Base-by-base conservation (phyloP, 2,888 invertebrate species). In the Asteroscopus sphinx region DNA sequence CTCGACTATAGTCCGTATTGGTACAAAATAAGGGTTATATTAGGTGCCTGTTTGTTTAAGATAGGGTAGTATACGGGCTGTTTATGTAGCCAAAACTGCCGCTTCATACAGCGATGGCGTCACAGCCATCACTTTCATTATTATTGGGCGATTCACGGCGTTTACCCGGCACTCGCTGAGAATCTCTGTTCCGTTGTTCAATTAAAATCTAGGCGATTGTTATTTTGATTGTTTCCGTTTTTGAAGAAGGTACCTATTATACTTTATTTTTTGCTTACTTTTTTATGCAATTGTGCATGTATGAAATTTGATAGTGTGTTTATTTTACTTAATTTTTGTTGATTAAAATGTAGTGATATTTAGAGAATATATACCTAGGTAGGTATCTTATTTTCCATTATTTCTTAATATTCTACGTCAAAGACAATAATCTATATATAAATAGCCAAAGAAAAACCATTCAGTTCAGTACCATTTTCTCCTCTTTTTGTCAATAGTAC, bases 11-110 rank as follows among this genome's bases (percentile, higher is more conserved):
- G 62, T 53, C 70, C 68, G 81, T 88, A 81, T 56, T 0, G 0
- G 12, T 1, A 51, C n/a, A 25, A 0, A 0, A 25, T 83, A 88
- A 77, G 69, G 66, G 52, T 60, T 54, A 69, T 58, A 30, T 42
- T 45, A 61, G 13, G 56, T 72, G 32, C 80, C 64, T 59, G 60
- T 61, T 77, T 77, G 73, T 37, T 54, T 30, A 82, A 81, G 87
- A 84, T 76, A 68, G 67, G 69, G 82, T 81, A 80, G 87, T 91
- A 91, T 92, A 94, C 92, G 90, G 92, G 87, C 92, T 94, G 94
- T 94, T 94, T 94, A 94, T 93, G 93, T 94, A 92, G 93, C 93
- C 93, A 87, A 94, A 94, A 94, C 92, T 88, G 93, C 87, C 93
- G 92, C 92, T 94, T 94, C 93, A 94, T 94, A 93, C 92, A 93